These are phyloP conservation scores for Samia ricini DNA, from an alignment of 1,140 invertebrate genomes.

Conservation along the genomic window DNA sequence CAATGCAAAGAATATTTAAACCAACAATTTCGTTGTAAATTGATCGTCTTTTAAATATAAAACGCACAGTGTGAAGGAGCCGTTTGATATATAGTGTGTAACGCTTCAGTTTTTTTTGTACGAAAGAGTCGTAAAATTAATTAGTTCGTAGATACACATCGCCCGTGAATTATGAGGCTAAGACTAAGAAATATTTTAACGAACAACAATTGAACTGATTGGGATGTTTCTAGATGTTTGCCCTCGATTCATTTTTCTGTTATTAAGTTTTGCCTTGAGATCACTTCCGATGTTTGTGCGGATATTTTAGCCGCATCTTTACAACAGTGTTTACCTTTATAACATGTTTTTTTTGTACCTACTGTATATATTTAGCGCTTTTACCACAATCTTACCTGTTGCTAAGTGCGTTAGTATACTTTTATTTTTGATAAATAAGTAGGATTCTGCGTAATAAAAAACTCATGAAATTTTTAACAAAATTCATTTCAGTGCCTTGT, in stretches of 20 bases:
- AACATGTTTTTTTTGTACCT: no score
- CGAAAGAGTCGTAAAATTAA: background rate
- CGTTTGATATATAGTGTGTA: background rate
- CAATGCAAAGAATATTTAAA: no score
- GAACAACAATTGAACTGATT: constrained; percentile 1
- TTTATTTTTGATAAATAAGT: no score
- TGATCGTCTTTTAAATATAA: no score
- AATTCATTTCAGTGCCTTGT: no score
- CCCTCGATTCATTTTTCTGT: background rate
- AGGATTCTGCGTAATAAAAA: no score
- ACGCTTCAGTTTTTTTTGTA: background rate
- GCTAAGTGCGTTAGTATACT: no score
- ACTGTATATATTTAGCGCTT: no score
- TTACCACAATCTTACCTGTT: no score
- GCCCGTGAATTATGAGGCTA: background rate
- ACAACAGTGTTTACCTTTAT: no score
- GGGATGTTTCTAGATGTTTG: background rate
- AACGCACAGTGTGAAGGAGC: background rate
- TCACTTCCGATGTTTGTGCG: background rate
- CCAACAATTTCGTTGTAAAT: no score
- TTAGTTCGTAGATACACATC: background rate
- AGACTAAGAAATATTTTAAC: background rate
- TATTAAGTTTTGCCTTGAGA: background rate
- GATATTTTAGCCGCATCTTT: background rate
- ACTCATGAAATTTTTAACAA: no score